A percentile compares a stretch with the other conserved stretches of the same genome.
Evolutionary conservation across 2,797 vertebrate species (phyloP).

Genomic region (Chelmon rostratus): DNA sequence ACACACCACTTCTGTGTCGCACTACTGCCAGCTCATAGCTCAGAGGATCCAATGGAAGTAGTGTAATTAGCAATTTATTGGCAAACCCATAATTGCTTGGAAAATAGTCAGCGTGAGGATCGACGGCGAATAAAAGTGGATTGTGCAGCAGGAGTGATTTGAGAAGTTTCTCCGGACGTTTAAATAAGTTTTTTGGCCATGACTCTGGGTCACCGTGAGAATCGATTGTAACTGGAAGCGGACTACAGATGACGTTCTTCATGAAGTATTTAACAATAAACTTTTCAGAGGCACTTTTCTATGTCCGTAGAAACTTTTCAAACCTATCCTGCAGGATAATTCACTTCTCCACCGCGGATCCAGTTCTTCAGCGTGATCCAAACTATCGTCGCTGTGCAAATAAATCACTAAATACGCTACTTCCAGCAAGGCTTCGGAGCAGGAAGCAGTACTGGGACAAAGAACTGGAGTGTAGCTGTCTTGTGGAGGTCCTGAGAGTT

Average conservation of each 20-base stretch:
- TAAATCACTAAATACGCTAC: slow-evolving; percentile 6
- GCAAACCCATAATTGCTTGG: slow-evolving; percentile 18
- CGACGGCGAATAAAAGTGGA: slow-evolving; percentile 28
- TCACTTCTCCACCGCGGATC: slow-evolving; percentile 7
- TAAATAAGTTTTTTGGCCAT: slow-evolving; percentile 20
- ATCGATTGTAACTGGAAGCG: slow-evolving; percentile 11
- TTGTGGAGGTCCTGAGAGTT: slow-evolving; percentile 11
- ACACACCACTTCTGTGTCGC: slow-evolving; percentile 32
- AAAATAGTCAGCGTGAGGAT: slow-evolving; percentile 27
- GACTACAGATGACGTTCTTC: slow-evolving; percentile 18
- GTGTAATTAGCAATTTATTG: slow-evolving; percentile 37
- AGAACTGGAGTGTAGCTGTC: neutral
- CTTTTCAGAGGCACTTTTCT: slow-evolving; percentile 9
- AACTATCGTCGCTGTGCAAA: neutral
- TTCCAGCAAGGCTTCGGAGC: neutral
- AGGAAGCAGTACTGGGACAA: slow-evolving; percentile 4
- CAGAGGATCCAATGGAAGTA: slow-evolving; percentile 24
- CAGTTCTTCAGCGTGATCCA: slow-evolving; percentile 6
- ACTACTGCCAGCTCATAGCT: slow-evolving; percentile 13
- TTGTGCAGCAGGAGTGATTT: slow-evolving; percentile 26
- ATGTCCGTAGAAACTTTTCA: slow-evolving; percentile 15
- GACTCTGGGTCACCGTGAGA: slow-evolving; percentile 31
- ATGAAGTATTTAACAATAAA: slow-evolving; percentile 11
- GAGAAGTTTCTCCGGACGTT: slow-evolving; percentile 31
- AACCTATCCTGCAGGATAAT: slow-evolving; percentile 30